A percentile compares a stretch with the other conserved stretches of the same genome.
Conservation (phyloP, 2,797 vertebrate genomes). For the Xiphophorus birchmanni region DNA sequence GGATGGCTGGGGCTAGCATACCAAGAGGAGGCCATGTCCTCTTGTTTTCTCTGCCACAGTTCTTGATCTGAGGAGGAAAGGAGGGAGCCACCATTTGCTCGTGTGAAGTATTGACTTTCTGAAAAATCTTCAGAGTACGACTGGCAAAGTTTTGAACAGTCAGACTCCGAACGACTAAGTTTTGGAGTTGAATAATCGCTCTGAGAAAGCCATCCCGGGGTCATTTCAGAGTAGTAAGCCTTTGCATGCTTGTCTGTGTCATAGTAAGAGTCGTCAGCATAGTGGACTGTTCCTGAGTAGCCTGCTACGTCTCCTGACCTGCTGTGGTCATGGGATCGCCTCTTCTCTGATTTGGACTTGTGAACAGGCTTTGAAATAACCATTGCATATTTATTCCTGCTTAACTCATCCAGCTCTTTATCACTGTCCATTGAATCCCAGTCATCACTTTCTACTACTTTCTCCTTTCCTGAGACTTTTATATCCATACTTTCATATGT, state of each 20-base stretch:
- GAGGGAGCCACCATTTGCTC: conserved; percentile 91
- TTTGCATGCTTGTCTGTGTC: conserved; percentile 85
- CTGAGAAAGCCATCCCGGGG: conserved; percentile 93
- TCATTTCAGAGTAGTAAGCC: conserved; percentile 84
- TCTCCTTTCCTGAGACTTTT: conserved; percentile 87
- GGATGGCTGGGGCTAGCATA: conserved; percentile 83
- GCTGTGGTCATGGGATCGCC: conserved; percentile 83
- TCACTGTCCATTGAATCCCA: conserved; percentile 96
- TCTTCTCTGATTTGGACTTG: conserved; percentile 85
- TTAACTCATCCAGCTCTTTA: conserved; percentile 91
- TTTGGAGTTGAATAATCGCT: conserved; percentile 94
- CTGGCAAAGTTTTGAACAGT: conserved; percentile 97
- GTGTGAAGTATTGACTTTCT: conserved; percentile 91
- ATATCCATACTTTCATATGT: conserved; percentile 99
- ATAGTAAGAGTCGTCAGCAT: conserved; percentile 82
- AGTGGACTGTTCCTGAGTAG: conserved; percentile 83
- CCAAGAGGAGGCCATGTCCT: conserved; percentile 87
- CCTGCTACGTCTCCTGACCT: conserved; percentile 79
- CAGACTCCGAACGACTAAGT: conserved; percentile 96
- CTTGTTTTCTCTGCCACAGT: conserved; percentile 94
- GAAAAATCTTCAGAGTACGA: conserved; percentile 98
- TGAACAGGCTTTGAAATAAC: conserved; percentile 86
- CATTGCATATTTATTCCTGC: conserved; percentile 91
- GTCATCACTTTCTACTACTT: conserved; percentile 85
- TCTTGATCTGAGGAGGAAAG: conserved; percentile 96